phyloP scores from a whole-genome alignment of 2,113 vertebrate genomes.

The Otolemur garnettii region DNA sequence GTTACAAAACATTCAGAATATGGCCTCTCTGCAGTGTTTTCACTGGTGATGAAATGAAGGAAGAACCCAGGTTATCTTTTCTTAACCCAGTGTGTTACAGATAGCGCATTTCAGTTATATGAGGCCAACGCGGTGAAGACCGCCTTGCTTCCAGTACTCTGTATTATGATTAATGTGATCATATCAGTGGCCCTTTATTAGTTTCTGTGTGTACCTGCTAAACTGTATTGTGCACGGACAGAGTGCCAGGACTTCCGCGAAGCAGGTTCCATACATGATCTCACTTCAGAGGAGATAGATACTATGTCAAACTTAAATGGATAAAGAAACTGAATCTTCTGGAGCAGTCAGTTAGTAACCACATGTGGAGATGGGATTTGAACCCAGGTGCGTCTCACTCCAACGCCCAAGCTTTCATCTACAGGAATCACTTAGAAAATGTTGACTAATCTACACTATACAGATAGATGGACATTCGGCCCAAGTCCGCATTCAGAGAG shows the following conservation, averaged over 20 bases:
- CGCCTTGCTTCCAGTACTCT: neutral
- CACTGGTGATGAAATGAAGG: conserved; percentile 28
- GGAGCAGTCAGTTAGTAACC: neutral
- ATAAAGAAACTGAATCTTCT: conserved; percentile 6
- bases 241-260: neutral
- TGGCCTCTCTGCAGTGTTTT: neutral
- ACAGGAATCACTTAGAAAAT: neutral
- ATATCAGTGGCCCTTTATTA: neutral
- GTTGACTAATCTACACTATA: neutral
- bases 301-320: neutral
- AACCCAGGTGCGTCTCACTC: neutral
- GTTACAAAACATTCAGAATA: conserved; percentile 42
- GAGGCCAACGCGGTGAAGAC: neutral
- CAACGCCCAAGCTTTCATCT: neutral
- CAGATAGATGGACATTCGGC: neutral
- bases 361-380: neutral
- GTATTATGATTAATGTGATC: neutral
- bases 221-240: neutral
- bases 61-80: neutral
- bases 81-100: neutral
- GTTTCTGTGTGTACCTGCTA: neutral
- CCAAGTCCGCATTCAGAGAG: neutral
- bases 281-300: neutral
- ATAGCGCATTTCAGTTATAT: neutral
- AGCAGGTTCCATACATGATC: neutral